phyloP scores from a whole-genome alignment of 2,797 vertebrate genomes.

The Chaetodon trifasciatus region DNA sequence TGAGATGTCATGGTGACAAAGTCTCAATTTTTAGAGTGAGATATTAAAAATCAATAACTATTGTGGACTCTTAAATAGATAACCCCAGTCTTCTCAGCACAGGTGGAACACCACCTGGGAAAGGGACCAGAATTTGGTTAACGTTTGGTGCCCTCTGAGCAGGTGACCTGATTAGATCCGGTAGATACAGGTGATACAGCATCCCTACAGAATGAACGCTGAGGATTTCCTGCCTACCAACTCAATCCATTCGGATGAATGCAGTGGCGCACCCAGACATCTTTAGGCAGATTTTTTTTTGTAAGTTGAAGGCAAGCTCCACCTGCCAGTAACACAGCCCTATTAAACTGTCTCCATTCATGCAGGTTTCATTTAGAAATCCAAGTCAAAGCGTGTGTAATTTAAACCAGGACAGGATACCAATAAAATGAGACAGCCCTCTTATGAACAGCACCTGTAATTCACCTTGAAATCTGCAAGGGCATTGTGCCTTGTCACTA shows the following conservation, averaged over 20 bases:
- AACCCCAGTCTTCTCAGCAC: not conserved
- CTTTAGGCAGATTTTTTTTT: slow-evolving; percentile 21
- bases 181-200: not conserved
- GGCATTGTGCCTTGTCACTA: slow-evolving; percentile 30
- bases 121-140: not conserved
- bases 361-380: slow-evolving; percentile 68
- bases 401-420: slow-evolving; percentile 68
- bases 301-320: slow-evolving; percentile 42
- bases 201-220: not conserved
- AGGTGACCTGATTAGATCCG: not conserved
- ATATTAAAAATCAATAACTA: not conserved
- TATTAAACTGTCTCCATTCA: slow-evolving; percentile 52
- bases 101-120: not conserved
- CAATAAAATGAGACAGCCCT: slow-evolving; percentile 53
- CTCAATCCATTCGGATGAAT: not conserved
- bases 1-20: too few relatives aligned
- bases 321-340: slow-evolving; percentile 28
- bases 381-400: slow-evolving; percentile 62
- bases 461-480: slow-evolving; percentile 57
- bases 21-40: not conserved
- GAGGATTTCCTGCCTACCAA: not conserved
- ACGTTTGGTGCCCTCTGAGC: not conserved
- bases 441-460: slow-evolving; percentile 60
- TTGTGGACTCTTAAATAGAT: not conserved
- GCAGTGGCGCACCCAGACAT: too few relatives aligned